Conservation (phyloP, 35 echinoderm and acorn worm genomes). For the Apostichopus parvimensis region DNA sequence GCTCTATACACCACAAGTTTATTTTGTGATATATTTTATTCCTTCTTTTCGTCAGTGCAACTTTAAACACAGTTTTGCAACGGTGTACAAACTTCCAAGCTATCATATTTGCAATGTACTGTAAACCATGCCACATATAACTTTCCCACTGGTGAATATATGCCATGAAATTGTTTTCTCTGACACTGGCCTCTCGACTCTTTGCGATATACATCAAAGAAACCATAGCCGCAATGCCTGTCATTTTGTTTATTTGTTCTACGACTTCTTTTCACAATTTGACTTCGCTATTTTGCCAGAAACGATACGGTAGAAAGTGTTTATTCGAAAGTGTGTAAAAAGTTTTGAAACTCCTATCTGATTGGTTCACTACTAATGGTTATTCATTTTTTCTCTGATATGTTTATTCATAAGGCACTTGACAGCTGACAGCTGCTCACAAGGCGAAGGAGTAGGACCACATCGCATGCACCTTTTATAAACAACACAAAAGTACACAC, state of each 20-base stretch:
- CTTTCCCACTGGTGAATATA: not conserved
- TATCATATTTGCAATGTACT: no score
- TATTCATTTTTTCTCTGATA: not conserved
- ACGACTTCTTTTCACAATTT: not conserved
- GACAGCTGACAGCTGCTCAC: slow-evolving; percentile 22
- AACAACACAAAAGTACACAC: slow-evolving; percentile 45
- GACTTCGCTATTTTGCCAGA: not conserved
- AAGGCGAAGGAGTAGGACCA: not conserved
- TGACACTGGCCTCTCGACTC: slow-evolving; percentile 3
- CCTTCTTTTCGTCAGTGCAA: no score
- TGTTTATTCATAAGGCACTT: slow-evolving; percentile 51
- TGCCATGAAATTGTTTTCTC: not conserved
- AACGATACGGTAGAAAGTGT: not conserved
- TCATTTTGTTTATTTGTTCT: slow-evolving; percentile 16
- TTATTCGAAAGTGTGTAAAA: slow-evolving; percentile 19
- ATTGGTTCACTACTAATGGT: slow-evolving; percentile 3
- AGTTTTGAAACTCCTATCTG: slow-evolving; percentile 8
- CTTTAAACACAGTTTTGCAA: no score
- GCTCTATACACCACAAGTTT: no score
- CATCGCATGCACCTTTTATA: not conserved
- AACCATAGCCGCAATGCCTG: not conserved
- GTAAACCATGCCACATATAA: no score
- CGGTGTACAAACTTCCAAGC: no score
- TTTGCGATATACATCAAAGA: not conserved
- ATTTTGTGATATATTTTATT: no score